A percentile compares a stretch with the other conserved stretches of the same genome.
Conservation (phyloP, 2,113 vertebrate species). For the Nyctibius bracteatus region DNA sequence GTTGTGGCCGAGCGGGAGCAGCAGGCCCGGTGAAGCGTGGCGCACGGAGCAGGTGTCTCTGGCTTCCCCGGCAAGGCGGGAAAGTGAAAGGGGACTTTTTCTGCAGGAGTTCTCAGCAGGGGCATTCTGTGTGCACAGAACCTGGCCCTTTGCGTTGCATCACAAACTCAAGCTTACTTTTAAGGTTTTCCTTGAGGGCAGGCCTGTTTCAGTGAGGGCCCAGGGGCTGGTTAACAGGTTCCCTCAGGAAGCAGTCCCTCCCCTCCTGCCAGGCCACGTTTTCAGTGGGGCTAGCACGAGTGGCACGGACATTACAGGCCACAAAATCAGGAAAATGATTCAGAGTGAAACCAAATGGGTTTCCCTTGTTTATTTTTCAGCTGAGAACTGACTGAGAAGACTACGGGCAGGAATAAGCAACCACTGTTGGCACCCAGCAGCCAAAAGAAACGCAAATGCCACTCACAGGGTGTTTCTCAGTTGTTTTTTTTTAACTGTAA, state of each 20-base stretch:
- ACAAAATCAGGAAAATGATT: neutral
- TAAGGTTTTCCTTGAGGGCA: neutral
- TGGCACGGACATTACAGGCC: neutral
- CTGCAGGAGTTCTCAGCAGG: neutral
- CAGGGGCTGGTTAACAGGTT: neutral
- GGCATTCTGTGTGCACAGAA: neutral
- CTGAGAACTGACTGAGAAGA: neutral
- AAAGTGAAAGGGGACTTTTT: neutral
- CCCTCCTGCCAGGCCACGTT: neutral
- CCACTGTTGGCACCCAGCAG: neutral
- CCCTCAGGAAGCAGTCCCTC: neutral
- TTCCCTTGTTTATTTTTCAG: neutral
- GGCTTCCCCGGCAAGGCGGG: rapidly evolving
- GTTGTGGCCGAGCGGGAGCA: neutral
- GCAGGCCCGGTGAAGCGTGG: too few species aligned
- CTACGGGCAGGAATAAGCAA: neutral
- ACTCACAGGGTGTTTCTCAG: neutral
- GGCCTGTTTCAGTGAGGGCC: neutral
- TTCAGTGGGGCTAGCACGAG: rapidly evolving
- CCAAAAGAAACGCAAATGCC: neutral
- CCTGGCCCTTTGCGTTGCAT: neutral
- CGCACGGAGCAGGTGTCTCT: neutral
- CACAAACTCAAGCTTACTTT: neutral
- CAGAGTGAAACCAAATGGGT: neutral
- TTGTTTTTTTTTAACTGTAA: neutral